These are phyloP conservation scores for Hesperia comma DNA, from an alignment of 2,888 invertebrate genomes.

Conservation along the genomic window DNA sequence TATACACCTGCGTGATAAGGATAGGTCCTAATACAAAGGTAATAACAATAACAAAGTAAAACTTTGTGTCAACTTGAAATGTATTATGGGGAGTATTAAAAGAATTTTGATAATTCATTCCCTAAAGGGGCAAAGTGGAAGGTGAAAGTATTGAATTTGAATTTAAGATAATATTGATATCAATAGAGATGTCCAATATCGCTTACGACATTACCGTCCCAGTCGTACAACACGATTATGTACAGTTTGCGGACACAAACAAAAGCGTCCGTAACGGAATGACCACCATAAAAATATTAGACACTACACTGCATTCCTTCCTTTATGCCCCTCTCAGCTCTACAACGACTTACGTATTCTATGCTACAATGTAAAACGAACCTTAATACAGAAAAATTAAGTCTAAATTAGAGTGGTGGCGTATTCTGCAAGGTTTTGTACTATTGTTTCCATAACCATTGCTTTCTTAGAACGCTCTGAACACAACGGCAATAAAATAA, in stretches of 20 bases:
- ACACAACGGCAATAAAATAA: conserved; percentile 54
- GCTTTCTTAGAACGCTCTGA: conserved; percentile 50
- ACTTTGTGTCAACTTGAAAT: too few relatives aligned
- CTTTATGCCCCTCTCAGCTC: conserved; percentile 20
- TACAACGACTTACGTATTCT: conserved; percentile 1
- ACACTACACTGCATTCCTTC: conserved; percentile 47
- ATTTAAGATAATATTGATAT: too few relatives aligned
- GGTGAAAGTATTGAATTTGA: too few relatives aligned
- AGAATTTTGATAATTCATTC: too few relatives aligned
- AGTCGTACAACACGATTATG: conserved; percentile 13
- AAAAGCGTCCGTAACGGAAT: conserved; percentile 49
- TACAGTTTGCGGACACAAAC: conserved; percentile 47
- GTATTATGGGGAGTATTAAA: too few relatives aligned
- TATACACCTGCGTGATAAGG: too few relatives aligned
- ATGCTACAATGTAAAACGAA: conserved; percentile 17
- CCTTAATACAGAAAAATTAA: neutral
- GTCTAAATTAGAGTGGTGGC: conserved; percentile 9
- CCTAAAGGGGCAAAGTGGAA: too few relatives aligned
- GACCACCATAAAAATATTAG: conserved; percentile 52
- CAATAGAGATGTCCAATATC: neutral
- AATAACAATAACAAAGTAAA: too few relatives aligned
- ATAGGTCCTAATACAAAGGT: too few relatives aligned
- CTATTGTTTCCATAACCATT: conserved; percentile 40
- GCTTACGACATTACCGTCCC: neutral
- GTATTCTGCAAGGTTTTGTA: conserved; percentile 28